A percentile compares a stretch with the other conserved stretches of the same genome.
These are phyloP conservation scores for Pristionchus maxplancki DNA, from an alignment of 2,888 invertebrate species.

Conservation along the genomic window DNA sequence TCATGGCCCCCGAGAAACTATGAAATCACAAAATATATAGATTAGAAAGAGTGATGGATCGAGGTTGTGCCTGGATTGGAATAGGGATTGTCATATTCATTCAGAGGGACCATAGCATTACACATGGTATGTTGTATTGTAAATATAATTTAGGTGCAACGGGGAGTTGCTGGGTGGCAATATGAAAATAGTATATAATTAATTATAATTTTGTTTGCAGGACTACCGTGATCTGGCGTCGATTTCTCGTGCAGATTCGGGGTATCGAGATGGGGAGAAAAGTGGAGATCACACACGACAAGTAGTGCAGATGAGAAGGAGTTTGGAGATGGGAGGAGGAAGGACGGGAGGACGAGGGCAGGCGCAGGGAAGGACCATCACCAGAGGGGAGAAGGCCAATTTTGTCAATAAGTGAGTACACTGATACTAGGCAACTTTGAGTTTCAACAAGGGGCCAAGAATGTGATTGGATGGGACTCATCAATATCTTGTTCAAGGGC, in stretches of 20 bases:
- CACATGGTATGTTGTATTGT: not conserved
- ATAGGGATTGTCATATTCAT: not conserved
- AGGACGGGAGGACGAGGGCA: not conserved
- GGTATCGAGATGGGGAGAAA: conserved; percentile 2
- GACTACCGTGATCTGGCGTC: conserved; percentile 19
- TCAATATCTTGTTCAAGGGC: no score
- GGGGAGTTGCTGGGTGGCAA: no score
- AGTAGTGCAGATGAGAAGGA: conserved; percentile 3
- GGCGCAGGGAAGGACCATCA: not conserved
- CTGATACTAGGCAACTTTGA: not conserved
- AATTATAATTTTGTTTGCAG: not conserved
- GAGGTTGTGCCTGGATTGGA: not conserved
- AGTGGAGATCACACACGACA: not conserved
- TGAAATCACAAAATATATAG: conserved; percentile 26
- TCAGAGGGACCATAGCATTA: not conserved
- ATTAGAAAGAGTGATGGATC: not conserved
- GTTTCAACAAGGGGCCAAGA: no score
- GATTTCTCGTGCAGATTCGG: not conserved
- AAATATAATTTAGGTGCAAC: not conserved
- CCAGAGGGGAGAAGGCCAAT: not conserved
- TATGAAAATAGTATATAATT: no score
- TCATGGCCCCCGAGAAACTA: not conserved
- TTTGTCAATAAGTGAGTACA: conserved; percentile 25
- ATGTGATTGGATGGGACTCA: no score
- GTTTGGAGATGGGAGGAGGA: conserved; percentile 1